Evolutionary conservation across 2,113 vertebrate genomes (phyloP).

Genomic region (Phainopepla nitens): DNA sequence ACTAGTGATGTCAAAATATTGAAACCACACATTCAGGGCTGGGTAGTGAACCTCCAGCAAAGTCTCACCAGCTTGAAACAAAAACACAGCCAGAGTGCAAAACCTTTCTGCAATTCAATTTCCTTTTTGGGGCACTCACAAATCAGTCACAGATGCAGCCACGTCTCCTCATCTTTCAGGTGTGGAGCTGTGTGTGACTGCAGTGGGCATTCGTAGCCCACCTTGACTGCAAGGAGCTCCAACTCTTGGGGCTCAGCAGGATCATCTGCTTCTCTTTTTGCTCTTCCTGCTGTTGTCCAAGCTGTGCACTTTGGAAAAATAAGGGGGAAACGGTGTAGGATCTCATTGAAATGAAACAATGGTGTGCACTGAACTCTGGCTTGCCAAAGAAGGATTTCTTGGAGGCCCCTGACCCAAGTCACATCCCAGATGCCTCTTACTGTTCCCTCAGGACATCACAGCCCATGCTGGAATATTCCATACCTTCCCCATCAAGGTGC

Average conservation of each 20-base stretch:
- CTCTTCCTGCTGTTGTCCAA: not conserved
- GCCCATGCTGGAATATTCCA: not conserved
- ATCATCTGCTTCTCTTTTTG: not conserved
- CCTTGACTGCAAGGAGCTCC: not conserved
- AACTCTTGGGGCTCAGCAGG: not conserved
- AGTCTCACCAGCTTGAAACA: not conserved
- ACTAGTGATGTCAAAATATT: not conserved
- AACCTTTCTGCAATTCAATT: not conserved
- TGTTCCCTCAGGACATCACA: not conserved
- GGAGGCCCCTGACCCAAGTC: not conserved
- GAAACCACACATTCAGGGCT: not conserved
- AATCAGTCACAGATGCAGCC: constrained; percentile 10
- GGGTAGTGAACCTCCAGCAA: not conserved
- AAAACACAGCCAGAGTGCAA: not conserved
- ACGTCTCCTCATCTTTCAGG: not conserved
- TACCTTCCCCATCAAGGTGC: not conserved
- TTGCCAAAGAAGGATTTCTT: not conserved
- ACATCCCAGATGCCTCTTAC: not conserved
- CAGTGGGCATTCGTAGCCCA: not conserved
- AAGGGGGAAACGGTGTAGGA: not conserved
- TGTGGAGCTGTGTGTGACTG: not conserved
- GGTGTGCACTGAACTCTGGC: not conserved
- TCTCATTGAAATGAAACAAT: not conserved
- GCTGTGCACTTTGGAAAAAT: not conserved
- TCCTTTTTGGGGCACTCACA: not conserved